Conservation (phyloP, 2,888 invertebrate genomes). For the Drosophila mimica region DNA sequence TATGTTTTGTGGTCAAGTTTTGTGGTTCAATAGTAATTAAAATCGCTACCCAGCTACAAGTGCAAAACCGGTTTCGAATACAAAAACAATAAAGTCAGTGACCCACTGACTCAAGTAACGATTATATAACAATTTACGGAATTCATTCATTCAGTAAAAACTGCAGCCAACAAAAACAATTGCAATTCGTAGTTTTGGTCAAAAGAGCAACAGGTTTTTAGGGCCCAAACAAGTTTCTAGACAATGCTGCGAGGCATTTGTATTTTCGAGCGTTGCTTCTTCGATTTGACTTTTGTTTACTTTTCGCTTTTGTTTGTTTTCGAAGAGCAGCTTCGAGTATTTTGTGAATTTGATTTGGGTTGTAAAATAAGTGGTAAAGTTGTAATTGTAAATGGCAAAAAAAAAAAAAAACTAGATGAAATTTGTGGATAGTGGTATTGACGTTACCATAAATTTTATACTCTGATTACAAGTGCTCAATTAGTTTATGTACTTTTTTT, state of each 20-base stretch:
- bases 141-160: constrained; percentile 58
- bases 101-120: constrained; percentile 71
- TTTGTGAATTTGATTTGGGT: constrained; percentile 13
- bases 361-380: constrained; percentile 12
- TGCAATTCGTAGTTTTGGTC: constrained; percentile 9
- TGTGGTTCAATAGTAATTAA: constrained; percentile 56
- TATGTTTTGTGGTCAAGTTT: constrained; percentile 69
- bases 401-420: background rate
- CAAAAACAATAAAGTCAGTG: constrained; percentile 61
- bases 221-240: constrained; percentile 66
- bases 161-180: constrained; percentile 39
- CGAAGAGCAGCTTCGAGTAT: background rate
- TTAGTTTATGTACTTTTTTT: background rate
- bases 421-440: background rate
- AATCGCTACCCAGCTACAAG: constrained; percentile 5
- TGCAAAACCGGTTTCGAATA: constrained; percentile 35
- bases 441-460: background rate
- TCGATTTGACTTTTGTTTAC: constrained; percentile 26
- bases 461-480: background rate
- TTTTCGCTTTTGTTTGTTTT: constrained; percentile 16
- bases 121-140: constrained; percentile 63
- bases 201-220: constrained; percentile 28
- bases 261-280: constrained; percentile 22
- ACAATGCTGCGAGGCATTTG: constrained; percentile 43
- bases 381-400: constrained; percentile 4